These are phyloP conservation scores for Sclerurus mexicanus DNA, from an alignment of 2,113 vertebrate genomes.

Conservation along the genomic window DNA sequence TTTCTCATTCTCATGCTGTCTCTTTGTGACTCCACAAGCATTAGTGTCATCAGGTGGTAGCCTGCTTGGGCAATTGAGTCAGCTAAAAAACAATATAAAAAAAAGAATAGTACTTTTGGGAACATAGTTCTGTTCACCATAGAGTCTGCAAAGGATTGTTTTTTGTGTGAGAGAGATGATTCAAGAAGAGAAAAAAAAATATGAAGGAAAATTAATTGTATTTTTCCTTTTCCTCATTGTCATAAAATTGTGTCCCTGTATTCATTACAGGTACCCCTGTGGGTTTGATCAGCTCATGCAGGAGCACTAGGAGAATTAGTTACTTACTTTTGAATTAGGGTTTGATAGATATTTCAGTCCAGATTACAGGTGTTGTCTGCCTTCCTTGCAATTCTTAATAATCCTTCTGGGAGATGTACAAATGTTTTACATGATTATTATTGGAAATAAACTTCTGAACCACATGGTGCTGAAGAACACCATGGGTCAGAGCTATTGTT, in stretches of 20 bases:
- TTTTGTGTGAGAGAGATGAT: not conserved
- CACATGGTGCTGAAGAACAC: not conserved
- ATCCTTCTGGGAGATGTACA: not conserved
- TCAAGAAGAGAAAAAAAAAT: not conserved
- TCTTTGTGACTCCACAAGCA: not conserved
- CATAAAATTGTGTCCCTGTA: not conserved
- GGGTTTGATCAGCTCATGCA: not conserved
- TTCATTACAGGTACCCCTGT: not conserved
- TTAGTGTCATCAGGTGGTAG: not conserved
- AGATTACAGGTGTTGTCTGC: not conserved
- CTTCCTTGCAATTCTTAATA: not conserved
- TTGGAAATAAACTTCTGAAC: not conserved
- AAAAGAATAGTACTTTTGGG: not conserved
- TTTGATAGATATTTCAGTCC: not conserved
- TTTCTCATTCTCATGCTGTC: not conserved
- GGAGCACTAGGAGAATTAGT: not conserved
- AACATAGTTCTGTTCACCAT: not conserved
- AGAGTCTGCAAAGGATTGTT: not conserved
- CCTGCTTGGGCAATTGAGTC: not conserved
- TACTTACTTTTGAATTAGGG: not conserved
- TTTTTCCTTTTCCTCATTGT: not conserved
- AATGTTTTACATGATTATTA: not conserved
- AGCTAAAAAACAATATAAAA: not conserved
- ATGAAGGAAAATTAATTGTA: not conserved
- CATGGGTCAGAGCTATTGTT: not conserved